These are phyloP conservation scores for Muntiacus reevesi DNA, from an alignment of 2,113 vertebrate genomes.

Conservation along the genomic window DNA sequence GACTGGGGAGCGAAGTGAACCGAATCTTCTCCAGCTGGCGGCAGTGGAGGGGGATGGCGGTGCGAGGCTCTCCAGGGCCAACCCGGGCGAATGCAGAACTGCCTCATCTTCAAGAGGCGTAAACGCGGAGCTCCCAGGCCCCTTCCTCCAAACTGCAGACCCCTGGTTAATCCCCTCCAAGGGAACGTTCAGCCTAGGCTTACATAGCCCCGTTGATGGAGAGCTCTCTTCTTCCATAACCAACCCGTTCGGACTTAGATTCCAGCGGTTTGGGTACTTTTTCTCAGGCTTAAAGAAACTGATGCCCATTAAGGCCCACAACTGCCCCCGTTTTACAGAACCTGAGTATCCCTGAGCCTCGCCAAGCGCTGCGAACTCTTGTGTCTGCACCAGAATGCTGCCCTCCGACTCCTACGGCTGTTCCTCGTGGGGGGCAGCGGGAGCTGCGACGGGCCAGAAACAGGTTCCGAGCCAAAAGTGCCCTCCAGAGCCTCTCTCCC, in stretches of 20 bases:
- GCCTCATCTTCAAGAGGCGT: not conserved
- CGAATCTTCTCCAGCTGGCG: not conserved
- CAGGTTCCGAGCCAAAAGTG: accelerated
- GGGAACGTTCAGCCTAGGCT: not conserved
- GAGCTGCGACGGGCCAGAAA: not conserved
- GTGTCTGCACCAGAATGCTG: not conserved
- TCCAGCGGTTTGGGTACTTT: not conserved
- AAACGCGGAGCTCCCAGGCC: not conserved
- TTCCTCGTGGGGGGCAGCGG: not conserved
- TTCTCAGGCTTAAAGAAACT: not conserved
- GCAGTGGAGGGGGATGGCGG: not conserved
- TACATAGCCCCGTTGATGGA: not conserved
- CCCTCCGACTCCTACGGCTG: not conserved
- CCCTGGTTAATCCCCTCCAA: not conserved
- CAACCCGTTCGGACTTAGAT: not conserved
- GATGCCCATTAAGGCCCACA: not conserved
- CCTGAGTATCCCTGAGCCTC: not conserved
- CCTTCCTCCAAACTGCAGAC: not conserved
- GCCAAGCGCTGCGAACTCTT: not conserved
- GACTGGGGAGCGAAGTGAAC: not conserved
- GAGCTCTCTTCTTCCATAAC: not conserved
- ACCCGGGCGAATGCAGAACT: not conserved
- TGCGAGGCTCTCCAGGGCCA: too few relatives aligned
- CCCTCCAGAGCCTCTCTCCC: not conserved
- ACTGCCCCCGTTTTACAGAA: not conserved